These are phyloP conservation scores for Mythimna impura DNA, from an alignment of 2,888 invertebrate species.

Conservation along the genomic window DNA sequence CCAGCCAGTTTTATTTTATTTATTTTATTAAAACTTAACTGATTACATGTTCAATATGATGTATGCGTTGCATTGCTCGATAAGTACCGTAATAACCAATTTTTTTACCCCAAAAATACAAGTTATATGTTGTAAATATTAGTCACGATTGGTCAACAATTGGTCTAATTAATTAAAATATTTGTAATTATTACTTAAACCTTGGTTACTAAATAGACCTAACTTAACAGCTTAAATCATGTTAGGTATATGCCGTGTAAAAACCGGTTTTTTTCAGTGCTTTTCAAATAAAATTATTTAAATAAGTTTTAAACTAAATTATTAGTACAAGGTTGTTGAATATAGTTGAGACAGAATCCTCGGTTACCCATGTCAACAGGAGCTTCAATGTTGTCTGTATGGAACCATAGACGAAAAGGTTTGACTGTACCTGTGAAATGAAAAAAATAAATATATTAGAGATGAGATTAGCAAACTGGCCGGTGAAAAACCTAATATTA, in stretches of 20 bases:
- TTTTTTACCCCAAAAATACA: too few species aligned
- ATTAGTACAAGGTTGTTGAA: conserved; percentile 96
- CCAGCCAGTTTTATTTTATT: too few species aligned
- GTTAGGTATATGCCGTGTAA: not conserved
- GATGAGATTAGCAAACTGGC: not conserved
- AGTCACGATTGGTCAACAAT: not conserved
- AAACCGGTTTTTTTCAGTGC: not conserved
- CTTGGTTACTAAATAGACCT: not conserved
- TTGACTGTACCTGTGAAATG: conserved; percentile 92
- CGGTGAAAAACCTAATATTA: not conserved
- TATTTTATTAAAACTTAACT: too few species aligned
- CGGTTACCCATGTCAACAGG: conserved; percentile 94
- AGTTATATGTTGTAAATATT: not conserved
- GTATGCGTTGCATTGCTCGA: not conserved
- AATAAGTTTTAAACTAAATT: conserved; percentile 68
- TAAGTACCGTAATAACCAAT: not conserved
- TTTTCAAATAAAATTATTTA: not conserved
- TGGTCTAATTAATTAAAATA: not conserved
- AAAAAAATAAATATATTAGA: conserved; percentile 53
- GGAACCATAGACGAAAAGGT: conserved; percentile 94
- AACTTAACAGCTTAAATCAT: not conserved
- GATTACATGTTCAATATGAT: not conserved
- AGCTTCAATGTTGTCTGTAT: conserved; percentile 94
- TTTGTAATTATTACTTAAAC: not conserved
- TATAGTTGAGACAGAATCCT: conserved; percentile 95